Evolutionary conservation across 2,113 vertebrate genomes (phyloP), one percentile per base, ranked within the genome.

Genomic region (Hyla sarda): DNA sequence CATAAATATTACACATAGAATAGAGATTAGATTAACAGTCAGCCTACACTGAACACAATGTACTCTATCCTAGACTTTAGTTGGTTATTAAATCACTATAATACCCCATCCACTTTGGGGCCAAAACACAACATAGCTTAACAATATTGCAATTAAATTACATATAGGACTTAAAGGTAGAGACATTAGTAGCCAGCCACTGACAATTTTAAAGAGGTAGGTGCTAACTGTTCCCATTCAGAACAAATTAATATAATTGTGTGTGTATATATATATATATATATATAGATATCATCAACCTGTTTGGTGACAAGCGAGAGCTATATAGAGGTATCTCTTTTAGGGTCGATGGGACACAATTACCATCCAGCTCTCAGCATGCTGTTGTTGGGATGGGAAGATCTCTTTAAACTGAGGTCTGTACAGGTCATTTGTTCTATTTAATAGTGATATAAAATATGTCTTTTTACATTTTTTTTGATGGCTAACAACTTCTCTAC

Each of bases 11-110:
- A 75, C 54, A 76, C 28, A 30, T 65, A 84, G 23, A 48, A 75
- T 47, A 84, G 21, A 74, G 32, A 83, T 52, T 58, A 74, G 32
- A 83, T 52, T 58, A 83, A 72, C 82, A 54, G 82, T 83, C 82
- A 83, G 23, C 47, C 11, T 75, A 75, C 52, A 62, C 32, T 84
- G 32, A 45, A 74, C 69, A 45, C 82, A 73, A 84, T 45, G 50
- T 73, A 60, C 21, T 82, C 12, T 30, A 76, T 69, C 41, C 45
- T 56, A 80, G 54, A 37, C 21, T 30, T 67, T 28, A 67, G 30
- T 16, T 82, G 79, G 23, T 47, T 82, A 82, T 21, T 65, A 21
- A 50, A 52, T 76, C 60, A 69, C 79, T 60, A 82, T 81, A 23
- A 19, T 45, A 73, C 21, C 28, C 32, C 50, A 23, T 83, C 12